These are phyloP conservation scores for Alces alces DNA, from an alignment of 2,113 vertebrate genomes.

Conservation along the genomic window DNA sequence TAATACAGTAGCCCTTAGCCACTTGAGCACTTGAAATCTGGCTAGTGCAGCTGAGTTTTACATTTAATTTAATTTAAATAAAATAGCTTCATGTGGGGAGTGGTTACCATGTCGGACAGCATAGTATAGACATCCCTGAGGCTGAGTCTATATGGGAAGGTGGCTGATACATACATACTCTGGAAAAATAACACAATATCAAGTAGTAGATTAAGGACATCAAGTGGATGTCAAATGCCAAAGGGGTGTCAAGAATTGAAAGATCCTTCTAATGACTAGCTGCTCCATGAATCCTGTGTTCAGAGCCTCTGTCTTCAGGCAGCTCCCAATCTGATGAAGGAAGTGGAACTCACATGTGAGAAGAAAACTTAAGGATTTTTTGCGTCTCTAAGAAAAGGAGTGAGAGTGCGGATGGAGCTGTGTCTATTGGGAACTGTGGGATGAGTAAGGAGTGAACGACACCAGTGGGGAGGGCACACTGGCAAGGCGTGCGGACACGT, in stretches of 20 bases:
- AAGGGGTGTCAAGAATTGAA: background rate
- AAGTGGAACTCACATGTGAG: background rate
- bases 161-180: background rate
- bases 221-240: background rate
- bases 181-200: background rate
- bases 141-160: background rate
- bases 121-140: background rate
- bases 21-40: background rate
- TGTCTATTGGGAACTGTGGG: background rate
- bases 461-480: rapidly evolving
- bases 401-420: background rate
- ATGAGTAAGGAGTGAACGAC: background rate
- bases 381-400: background rate
- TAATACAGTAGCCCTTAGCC: background rate
- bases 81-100: background rate
- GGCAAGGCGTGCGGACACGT: background rate
- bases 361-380: background rate
- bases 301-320: background rate
- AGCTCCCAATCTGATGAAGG: background rate
- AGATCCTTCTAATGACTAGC: background rate
- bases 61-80: constrained; percentile 16
- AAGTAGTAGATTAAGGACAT: background rate
- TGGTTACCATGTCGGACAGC: background rate
- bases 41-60: background rate
- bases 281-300: background rate